Base-by-base conservation (phyloP, 1,140 invertebrate species). In the Heliconius nattereri region DNA sequence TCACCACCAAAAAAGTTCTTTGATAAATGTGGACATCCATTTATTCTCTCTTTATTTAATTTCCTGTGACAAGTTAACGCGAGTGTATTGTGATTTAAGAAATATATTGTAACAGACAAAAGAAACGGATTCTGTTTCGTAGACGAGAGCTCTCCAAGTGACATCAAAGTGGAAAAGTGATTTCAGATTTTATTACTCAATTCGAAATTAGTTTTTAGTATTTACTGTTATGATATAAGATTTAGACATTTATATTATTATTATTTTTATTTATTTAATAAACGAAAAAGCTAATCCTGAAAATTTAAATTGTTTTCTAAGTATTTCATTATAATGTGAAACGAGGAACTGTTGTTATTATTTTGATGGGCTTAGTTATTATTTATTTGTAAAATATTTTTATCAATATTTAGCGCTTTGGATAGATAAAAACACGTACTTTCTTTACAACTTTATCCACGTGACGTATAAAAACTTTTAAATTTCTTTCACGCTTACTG, bases 1-100 rank as follows among this genome's bases (percentile, higher is more conserved):
- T 66, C 60, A 29, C 60, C 23, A 66, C 60, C 23, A 5, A 29
- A 29, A 66, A 66, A 66, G 60, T 29, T 29, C 60, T 66, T 16
- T 29, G 5, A 66, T 66, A 66, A 66, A 66, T 66, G 26, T 66
- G 60, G 23, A 29, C 60, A 66, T 66, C 16, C 60, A 29, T 29
- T 66, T 29, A 66, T 66, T 29, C 60, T 66, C 29, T 66, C 60
- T 29, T 66, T 66, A 66, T 66, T 66, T 66, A 66, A 66, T 66
- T 66, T 66, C 54, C 60, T 66, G 60, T 66, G 60, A 66, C 60
- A 66, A 26, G 3, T 66, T 66, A 66, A 66, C 60, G 60, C 60
- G 60, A 29, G 23, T 66, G 60, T 66, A 66, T 66, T 66, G 60
- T 66, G 13, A 66, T 29, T 66, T 66, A 26, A 26, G 9, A 66